A percentile compares a stretch with the other conserved stretches of the same genome.
Conservation (phyloP, 2,113 vertebrate genomes). For the Halichoerus grypus region DNA sequence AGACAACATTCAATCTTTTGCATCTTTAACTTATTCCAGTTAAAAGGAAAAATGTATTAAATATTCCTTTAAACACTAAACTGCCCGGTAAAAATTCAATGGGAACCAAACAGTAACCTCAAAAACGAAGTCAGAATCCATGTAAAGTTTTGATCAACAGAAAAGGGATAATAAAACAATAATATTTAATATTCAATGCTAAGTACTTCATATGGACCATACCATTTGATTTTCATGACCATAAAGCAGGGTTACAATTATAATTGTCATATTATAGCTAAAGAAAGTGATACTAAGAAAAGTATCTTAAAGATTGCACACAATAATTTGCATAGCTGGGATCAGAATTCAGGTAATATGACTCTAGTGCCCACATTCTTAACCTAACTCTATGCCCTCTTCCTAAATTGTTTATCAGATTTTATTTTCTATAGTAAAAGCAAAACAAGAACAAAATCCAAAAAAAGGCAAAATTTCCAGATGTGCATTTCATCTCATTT, state of each 20-base stretch:
- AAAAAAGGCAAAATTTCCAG: conserved; percentile 12
- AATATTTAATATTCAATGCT: conserved; percentile 14
- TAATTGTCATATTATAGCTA: background rate
- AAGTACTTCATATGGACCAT: background rate
- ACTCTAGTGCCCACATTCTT: background rate
- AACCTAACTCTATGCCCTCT: background rate
- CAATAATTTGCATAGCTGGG: background rate
- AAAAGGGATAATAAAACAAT: conserved; percentile 35
- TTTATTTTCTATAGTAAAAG: conserved; percentile 29
- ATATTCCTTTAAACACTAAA: conserved; percentile 52
- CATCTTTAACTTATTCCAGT: conserved; percentile 48
- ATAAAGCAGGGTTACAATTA: background rate
- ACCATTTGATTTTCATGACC: conserved; percentile 18
- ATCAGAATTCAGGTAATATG: conserved; percentile 8
- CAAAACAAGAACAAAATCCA: conserved; percentile 4
- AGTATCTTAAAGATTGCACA: background rate
- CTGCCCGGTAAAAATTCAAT: conserved; percentile 48
- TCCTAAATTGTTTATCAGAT: background rate
- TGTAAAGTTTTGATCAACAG: conserved; percentile 29
- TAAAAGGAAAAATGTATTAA: conserved; percentile 33
- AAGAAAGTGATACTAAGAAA: conserved; percentile 36
- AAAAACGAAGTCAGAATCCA: conserved; percentile 54
- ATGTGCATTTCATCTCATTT: conserved; percentile 22
- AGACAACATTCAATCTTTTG: conserved; percentile 49
- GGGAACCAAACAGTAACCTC: conserved; percentile 22